Evolutionary conservation across 30 jellyfish, hydroid and myxozoan genomes (phyloP).

Genomic region (Aurelia aurita complex sp. Pacific): DNA sequence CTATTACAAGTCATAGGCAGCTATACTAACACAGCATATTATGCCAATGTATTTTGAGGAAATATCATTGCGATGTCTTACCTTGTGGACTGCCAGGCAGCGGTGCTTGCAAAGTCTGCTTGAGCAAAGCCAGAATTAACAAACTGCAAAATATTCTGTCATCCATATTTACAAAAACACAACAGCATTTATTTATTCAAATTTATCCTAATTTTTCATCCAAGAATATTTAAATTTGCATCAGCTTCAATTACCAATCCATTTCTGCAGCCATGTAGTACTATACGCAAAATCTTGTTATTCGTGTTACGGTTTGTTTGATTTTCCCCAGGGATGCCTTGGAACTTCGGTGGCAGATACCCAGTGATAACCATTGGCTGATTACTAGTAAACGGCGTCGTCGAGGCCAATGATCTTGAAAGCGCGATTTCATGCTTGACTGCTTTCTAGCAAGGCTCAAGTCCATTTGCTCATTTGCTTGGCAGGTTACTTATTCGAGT

Average conservation of each 20-base stretch:
- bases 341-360: constrained; percentile 44
- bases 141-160: neutral
- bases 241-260: neutral
- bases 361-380: constrained; percentile 39
- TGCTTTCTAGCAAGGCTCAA: neutral
- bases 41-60: no score
- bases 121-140: constrained; percentile 8
- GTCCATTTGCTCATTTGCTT: constrained; percentile 22
- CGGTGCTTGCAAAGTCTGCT: constrained; percentile 38
- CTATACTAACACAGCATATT: no score
- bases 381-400: constrained; percentile 9
- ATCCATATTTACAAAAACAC: constrained; percentile 25
- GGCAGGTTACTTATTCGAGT: constrained; percentile 5
- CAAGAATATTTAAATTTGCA: no score
- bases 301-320: neutral
- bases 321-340: constrained; percentile 13
- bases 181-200: neutral
- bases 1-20: no score
- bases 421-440: constrained; percentile 9
- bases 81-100: constrained; percentile 28
- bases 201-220: no score
- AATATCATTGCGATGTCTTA: neutral
- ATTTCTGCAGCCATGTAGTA: neutral
- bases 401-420: constrained; percentile 9
- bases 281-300: neutral